Evolutionary conservation across 2,797 vertebrate genomes (phyloP).

Genomic region (Syngnathus acus): DNA sequence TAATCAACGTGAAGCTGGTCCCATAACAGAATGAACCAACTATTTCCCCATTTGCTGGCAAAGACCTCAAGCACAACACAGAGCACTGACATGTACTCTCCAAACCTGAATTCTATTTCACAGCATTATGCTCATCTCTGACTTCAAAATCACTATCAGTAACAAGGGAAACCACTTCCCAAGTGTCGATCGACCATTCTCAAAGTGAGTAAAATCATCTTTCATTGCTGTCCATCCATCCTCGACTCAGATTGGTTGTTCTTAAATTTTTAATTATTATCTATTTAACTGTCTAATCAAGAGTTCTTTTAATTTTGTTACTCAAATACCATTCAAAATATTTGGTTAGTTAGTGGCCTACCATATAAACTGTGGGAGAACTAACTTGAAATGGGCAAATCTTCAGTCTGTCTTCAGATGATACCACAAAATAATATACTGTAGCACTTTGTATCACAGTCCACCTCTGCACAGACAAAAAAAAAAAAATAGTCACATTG

Average conservation of each 20-base stretch:
- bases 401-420: background rate
- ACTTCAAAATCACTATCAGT: background rate
- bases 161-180: background rate
- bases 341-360: no score
- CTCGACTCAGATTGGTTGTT: background rate
- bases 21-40: background rate
- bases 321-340: no score
- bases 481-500: background rate
- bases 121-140: background rate
- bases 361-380: no score
- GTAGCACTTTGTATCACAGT: background rate
- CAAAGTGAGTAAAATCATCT: background rate
- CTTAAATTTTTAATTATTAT: background rate
- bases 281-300: no score
- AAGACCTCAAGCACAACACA: background rate
- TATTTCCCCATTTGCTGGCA: background rate
- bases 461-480: background rate
- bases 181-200: background rate
- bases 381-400: background rate
- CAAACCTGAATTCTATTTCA: constrained; percentile 3
- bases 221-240: background rate
- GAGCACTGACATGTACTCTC: background rate
- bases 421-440: background rate
- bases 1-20: background rate
- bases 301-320: no score